Evolutionary conservation across 2,888 invertebrate species (phyloP).

Genomic region (Cremastinae sp.): DNA sequence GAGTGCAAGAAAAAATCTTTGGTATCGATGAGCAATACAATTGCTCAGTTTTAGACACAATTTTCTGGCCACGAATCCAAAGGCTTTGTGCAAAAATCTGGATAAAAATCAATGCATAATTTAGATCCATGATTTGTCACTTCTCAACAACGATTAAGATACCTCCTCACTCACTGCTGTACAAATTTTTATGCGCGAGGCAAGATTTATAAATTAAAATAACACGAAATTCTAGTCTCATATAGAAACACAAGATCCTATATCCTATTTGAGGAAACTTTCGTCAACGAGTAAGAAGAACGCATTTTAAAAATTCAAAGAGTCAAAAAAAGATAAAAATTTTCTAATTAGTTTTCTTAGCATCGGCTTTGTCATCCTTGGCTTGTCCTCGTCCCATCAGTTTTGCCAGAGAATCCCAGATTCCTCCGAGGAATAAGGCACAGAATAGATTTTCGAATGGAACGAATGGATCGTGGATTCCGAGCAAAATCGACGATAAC

Average conservation of each 20-base stretch:
- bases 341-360: slow-evolving; percentile 90
- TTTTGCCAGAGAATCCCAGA: slow-evolving; percentile 98
- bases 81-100: no score
- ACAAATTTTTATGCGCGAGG: no score
- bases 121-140: no score
- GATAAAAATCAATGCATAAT: no score
- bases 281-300: slow-evolving; percentile 29
- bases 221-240: background rate
- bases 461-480: slow-evolving; percentile 99
- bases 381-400: slow-evolving; percentile 91
- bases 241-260: slow-evolving; percentile 15
- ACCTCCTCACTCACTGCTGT: no score
- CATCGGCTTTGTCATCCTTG: slow-evolving; percentile 91
- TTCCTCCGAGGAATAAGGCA: slow-evolving; percentile 97
- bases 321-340: background rate
- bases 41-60: background rate
- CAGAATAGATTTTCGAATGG: slow-evolving; percentile 99
- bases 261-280: slow-evolving; percentile 8
- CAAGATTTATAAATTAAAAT: no score
- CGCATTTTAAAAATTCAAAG: background rate
- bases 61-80: no score
- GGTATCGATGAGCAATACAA: background rate
- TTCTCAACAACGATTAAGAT: no score
- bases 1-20: no score
- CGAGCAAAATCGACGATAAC: slow-evolving; percentile 96